These are phyloP conservation scores for Pomatorhinus ruficollis DNA, from an alignment of 2,113 vertebrate species.

Conservation along the genomic window DNA sequence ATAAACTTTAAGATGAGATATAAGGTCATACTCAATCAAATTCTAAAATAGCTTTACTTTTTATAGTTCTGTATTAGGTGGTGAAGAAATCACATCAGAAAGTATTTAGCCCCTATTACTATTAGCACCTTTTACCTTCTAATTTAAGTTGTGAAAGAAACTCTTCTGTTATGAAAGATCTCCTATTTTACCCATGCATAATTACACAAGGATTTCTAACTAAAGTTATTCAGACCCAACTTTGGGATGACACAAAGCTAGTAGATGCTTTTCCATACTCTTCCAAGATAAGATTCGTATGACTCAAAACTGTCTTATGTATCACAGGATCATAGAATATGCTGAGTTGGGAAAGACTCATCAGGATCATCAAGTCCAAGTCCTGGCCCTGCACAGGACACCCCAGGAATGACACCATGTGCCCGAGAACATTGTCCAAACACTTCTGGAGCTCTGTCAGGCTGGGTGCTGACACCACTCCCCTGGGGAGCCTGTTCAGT, in stretches of 20 bases:
- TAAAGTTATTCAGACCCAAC: not conserved
- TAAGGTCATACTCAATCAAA: not conserved
- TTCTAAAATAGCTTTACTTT: not conserved
- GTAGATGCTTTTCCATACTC: not conserved
- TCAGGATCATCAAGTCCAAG: not conserved
- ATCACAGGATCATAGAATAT: not conserved
- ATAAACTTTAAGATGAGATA: not conserved
- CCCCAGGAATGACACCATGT: accelerated
- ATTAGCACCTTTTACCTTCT: not conserved
- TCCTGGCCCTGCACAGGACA: not conserved
- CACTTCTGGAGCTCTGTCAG: not conserved
- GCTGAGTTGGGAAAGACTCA: not conserved
- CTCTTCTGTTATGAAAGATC: not conserved
- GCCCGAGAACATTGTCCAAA: accelerated
- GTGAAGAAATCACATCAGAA: not conserved
- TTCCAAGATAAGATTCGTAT: not conserved
- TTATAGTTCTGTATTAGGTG: not conserved
- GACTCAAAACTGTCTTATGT: not conserved
- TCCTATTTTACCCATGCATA: not conserved
- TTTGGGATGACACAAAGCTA: not conserved
- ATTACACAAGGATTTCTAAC: not conserved
- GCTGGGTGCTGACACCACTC: too few species aligned
- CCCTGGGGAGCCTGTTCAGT: not conserved
- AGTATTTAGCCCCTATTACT: not conserved
- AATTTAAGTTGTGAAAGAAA: not conserved